Evolutionary conservation across 92 coral and sea anemone genomes (phyloP).

Genomic region (Meandrina meandrites): DNA sequence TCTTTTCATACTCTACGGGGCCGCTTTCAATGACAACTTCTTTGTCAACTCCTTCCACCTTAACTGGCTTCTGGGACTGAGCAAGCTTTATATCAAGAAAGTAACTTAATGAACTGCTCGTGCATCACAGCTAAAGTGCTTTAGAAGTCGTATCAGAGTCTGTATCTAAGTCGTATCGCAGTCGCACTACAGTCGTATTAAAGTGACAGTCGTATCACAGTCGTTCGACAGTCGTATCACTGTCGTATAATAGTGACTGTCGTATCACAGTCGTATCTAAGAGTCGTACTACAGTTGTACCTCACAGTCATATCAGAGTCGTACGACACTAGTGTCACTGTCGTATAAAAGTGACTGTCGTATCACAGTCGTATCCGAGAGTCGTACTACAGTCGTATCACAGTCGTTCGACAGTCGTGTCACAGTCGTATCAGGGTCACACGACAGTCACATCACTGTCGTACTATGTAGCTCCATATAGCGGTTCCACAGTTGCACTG

Average conservation of each 20-base stretch:
- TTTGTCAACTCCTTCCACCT: constrained; percentile 5
- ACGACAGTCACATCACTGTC: not conserved
- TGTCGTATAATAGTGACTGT: not conserved
- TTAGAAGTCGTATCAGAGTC: no score
- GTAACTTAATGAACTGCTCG: not conserved
- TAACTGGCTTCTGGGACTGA: not conserved
- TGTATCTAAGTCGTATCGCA: no score
- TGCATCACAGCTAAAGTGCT: not conserved
- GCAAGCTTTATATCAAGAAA: constrained; percentile 13
- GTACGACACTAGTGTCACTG: not conserved
- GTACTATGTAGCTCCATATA: no score
- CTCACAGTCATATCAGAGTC: not conserved
- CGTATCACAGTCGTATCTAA: no score
- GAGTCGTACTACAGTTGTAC: no score
- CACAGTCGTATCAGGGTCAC: not conserved
- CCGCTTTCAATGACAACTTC: constrained; percentile 90
- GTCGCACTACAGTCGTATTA: no score
- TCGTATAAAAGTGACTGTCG: not conserved
- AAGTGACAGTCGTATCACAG: not conserved
- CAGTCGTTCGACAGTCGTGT: not conserved
- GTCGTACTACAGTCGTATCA: not conserved
- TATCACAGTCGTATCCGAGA: no score
- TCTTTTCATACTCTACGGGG: constrained; percentile 88
- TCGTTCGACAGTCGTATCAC: not conserved
- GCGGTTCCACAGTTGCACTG: not conserved